Conservation (phyloP, 2,797 vertebrate species). For the Mionectes olivaceus region DNA sequence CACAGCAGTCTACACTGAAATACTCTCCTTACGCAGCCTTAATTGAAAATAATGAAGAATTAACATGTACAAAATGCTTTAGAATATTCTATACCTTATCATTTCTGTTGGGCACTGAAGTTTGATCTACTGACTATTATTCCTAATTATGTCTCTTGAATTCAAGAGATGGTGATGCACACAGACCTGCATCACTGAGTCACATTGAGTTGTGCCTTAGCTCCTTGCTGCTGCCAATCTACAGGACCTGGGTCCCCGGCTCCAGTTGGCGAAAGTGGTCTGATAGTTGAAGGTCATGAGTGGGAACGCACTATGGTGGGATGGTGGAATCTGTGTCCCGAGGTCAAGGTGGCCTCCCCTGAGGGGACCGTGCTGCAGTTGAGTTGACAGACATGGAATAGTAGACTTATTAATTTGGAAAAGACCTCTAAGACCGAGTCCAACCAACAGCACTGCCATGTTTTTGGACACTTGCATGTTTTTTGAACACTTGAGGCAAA, state of each 20-base stretch:
- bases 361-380: rapidly evolving
- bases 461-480: not conserved
- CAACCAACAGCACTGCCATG: not conserved
- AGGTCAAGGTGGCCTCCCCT: not conserved
- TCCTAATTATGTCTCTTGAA: not conserved
- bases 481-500: not conserved
- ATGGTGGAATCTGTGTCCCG: rapidly evolving
- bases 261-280: not conserved
- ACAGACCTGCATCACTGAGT: rapidly evolving
- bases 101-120: not conserved
- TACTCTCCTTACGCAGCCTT: not conserved
- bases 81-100: not conserved
- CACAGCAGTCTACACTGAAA: not conserved
- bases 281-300: not conserved
- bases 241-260: no score
- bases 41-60: constrained; percentile 6
- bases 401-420: no score
- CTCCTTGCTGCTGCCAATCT: not conserved
- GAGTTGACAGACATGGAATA: not conserved
- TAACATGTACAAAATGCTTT: not conserved
- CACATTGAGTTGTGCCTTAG: not conserved
- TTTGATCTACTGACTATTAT: not conserved
- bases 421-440: not conserved
- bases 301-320: not conserved
- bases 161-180: not conserved